These are phyloP conservation scores for Caenorhabditis inopinata DNA, from an alignment of 1,140 invertebrate genomes.

Conservation along the genomic window DNA sequence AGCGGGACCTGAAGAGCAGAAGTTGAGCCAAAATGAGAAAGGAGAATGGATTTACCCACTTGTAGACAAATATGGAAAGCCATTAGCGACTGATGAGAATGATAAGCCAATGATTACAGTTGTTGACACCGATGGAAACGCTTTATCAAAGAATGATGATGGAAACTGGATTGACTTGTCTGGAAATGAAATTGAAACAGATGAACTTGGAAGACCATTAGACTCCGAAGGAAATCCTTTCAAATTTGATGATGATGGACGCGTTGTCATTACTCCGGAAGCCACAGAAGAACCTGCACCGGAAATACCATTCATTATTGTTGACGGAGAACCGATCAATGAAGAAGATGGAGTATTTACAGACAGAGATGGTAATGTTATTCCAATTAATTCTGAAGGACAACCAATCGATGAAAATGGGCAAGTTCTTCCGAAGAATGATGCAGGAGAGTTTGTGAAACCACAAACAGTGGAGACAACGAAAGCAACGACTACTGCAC, in stretches of 20 bases:
- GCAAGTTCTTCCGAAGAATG: slow-evolving; percentile 26
- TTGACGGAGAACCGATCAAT: slow-evolving; percentile 36
- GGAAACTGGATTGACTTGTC: slow-evolving; percentile 35
- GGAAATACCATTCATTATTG: slow-evolving; percentile 21
- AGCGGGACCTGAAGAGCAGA: slow-evolving; percentile 54
- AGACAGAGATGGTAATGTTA: slow-evolving; percentile 32
- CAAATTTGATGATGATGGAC: slow-evolving; percentile 14
- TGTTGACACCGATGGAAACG: slow-evolving; percentile 38
- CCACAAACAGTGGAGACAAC: not conserved
- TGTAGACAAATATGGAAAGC: slow-evolving; percentile 21
- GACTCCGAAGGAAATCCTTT: slow-evolving; percentile 39
- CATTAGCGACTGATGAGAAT: slow-evolving; percentile 33
- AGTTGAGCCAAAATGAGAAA: slow-evolving; percentile 48
- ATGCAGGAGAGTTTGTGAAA: not conserved
- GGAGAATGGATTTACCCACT: slow-evolving; percentile 58
- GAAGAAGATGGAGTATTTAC: slow-evolving; percentile 39
- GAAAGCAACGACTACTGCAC: too few relatives aligned
- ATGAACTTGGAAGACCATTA: slow-evolving; percentile 39
- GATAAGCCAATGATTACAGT: slow-evolving; percentile 47
- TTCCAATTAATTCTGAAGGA: slow-evolving; percentile 38
- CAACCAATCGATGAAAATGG: slow-evolving; percentile 34
- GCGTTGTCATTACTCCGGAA: slow-evolving; percentile 4
- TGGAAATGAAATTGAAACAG: slow-evolving; percentile 39
- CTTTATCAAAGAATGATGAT: slow-evolving; percentile 25
- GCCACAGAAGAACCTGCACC: not conserved